Evolutionary conservation across 2,888 invertebrate species (phyloP), one percentile per base, ranked within the genome.

Genomic region (Bembecia ichneumoniformis): DNA sequence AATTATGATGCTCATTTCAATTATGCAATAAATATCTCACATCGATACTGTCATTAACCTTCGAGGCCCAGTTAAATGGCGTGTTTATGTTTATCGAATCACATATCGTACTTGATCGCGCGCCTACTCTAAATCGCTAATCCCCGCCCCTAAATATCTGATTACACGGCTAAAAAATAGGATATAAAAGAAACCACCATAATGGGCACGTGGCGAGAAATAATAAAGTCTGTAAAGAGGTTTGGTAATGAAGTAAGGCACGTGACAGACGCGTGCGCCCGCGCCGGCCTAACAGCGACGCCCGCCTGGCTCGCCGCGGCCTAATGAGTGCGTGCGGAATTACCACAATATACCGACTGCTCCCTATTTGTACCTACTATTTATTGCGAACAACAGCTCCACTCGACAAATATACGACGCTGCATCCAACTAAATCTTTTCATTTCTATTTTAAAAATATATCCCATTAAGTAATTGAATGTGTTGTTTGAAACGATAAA

Each of bases 141-240:
- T 63, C 74, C 70, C 64, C 65, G 34, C 62, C 64, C 63, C 65
- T 60, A 58, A 56, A 64, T 68, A 83, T 82, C 83, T 78, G 82
- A 83, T 82, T 82, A 83, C 76, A 60, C 54, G 52, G 55, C 56
- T 56, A 57, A 64, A 68, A 70, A 66, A 65, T 16, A 1, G 46
- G n/a, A 68, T 68, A 68, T 63, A 72, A 68, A 66, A 65, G 68
- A 74, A 77, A 74, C 74, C 75, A 64, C 74, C 56, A 71, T 68
- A 78, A 80, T 77, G 62, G 80, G 55, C 82, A 74, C 84, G 83
- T 83, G 84, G 69, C 81, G 68, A 67, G 70, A 77, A 80, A 82
- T 82, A 83, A 82, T 83, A 82, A 81, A 75, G 78, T 71, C 68
- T 63, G 73, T 64, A 70, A 65, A 75, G 74, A 71, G 70, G 68